Percentiles rank a stretch among this genome's conserved stretches.
Conservation (phyloP, 2,113 vertebrate species). For the Prietella phreatophila region DNA sequence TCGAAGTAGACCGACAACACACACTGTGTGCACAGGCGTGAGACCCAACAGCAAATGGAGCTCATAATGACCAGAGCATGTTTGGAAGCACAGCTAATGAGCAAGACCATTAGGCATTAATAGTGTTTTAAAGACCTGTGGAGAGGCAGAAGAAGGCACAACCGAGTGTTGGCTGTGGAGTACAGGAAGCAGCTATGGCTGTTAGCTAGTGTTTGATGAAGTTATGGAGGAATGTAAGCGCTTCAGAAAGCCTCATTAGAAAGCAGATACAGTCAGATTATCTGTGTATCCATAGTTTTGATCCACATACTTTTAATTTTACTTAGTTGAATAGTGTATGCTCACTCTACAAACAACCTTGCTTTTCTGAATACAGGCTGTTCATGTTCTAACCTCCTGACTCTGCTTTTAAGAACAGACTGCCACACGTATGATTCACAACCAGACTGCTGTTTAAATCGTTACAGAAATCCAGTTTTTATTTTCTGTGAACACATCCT, state of each 20-base stretch:
- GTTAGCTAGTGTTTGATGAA: constrained; percentile 6
- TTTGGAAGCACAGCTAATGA: constrained; percentile 72
- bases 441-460: background rate
- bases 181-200: constrained; percentile 40
- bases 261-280: constrained; percentile 21
- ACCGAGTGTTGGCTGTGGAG: constrained; percentile 46
- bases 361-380: background rate
- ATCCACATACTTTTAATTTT: background rate
- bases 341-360: background rate
- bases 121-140: constrained; percentile 67
- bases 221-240: background rate
- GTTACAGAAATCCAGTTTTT: background rate
- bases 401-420: constrained; percentile 4
- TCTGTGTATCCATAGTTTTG: background rate
- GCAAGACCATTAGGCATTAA: constrained; percentile 71
- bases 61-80: constrained; percentile 67
- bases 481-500: constrained; percentile 28
- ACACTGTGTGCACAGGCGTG: constrained; percentile 58
- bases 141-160: constrained; percentile 56
- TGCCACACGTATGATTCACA: background rate
- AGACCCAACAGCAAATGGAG: constrained; percentile 64
- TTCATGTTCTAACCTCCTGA: constrained; percentile 6
- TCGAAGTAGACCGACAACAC: constrained; percentile 64
- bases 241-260: background rate
- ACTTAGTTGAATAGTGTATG: background rate